These are phyloP conservation scores for Melanerpes formicivorus DNA, from an alignment of 2,113 vertebrate genomes.

Conservation along the genomic window DNA sequence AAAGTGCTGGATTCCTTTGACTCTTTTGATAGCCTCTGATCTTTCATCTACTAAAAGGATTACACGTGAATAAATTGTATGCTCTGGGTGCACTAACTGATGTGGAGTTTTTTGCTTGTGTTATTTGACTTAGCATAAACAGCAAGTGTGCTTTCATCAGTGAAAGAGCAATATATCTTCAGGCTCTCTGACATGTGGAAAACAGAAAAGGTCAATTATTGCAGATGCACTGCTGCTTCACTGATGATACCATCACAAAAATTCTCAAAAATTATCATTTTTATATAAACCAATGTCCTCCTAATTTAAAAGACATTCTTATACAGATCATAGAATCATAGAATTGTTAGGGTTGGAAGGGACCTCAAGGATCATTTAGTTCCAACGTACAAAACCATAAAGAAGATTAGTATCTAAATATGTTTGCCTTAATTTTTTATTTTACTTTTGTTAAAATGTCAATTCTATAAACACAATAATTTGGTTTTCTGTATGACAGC, in stretches of 20 bases:
- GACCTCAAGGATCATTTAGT: too few relatives aligned
- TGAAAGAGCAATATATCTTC: background rate
- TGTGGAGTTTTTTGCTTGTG: background rate
- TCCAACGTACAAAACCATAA: background rate
- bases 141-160: background rate
- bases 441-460: background rate
- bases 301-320: background rate
- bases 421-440: background rate
- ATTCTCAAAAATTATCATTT: background rate
- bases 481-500: background rate
- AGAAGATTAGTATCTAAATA: background rate
- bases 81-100: background rate
- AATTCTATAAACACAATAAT: background rate
- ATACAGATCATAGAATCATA: background rate
- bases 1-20: background rate
- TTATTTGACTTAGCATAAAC: slow-evolving; percentile 13
- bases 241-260: background rate
- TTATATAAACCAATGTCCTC: background rate
- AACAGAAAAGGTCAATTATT: slow-evolving; percentile 28
- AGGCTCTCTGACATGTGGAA: background rate
- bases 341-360: too few relatives aligned
- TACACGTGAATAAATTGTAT: background rate
- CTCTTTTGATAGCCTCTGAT: background rate
- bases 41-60: background rate
- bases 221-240: background rate